Evolutionary conservation across 2,797 vertebrate species (phyloP).

Genomic region (Anguilla megastoma): DNA sequence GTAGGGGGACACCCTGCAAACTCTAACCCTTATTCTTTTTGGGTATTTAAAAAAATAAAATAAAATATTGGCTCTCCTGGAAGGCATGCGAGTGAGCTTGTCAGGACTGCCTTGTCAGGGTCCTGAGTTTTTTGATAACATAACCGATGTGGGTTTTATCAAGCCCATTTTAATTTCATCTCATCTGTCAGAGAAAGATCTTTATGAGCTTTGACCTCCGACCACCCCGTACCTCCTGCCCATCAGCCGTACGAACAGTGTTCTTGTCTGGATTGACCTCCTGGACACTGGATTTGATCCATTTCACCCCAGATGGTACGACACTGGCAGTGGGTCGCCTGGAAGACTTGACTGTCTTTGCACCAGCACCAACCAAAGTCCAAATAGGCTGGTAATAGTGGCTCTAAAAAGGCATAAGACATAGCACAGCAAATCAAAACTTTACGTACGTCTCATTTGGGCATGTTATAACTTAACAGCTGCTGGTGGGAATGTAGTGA

Average conservation of each 20-base stretch:
- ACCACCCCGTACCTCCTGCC: conserved; percentile 71
- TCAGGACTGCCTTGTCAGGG: neutral
- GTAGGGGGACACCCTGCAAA: neutral
- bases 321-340: conserved; percentile 78
- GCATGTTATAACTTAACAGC: neutral
- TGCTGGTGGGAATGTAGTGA: neutral
- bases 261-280: conserved; percentile 86
- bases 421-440: neutral
- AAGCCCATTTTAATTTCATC: neutral
- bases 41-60: no score
- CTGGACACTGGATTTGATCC: conserved; percentile 85
- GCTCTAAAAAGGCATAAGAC: conserved; percentile 67
- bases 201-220: conserved; percentile 8
- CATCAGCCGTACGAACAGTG: conserved; percentile 76
- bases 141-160: neutral
- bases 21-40: neutral
- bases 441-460: neutral
- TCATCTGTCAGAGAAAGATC: no score
- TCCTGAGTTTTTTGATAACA: neutral
- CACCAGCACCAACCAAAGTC: conserved; percentile 94
- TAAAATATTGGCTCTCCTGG: neutral
- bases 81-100: neutral
- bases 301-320: conserved; percentile 86
- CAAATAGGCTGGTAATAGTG: conserved; percentile 98
- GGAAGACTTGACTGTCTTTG: conserved; percentile 78